phyloP scores from a whole-genome alignment of 1,140 invertebrate genomes.

The Drosophila rufa region DNA sequence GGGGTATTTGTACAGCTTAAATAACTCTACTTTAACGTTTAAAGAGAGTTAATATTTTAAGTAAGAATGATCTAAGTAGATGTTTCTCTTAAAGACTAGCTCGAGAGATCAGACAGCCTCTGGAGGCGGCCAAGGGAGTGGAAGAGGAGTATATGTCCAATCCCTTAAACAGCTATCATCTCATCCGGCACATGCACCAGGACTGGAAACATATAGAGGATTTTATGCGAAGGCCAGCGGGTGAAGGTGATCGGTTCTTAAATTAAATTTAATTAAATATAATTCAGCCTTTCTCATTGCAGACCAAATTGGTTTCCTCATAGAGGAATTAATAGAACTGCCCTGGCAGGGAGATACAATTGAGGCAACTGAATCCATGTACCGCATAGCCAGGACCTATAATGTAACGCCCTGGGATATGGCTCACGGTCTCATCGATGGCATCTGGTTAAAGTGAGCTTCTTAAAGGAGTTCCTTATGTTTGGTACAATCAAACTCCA shows the following conservation, averaged over 20 bases:
- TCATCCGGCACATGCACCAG: conserved; percentile 50
- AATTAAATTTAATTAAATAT: conserved; percentile 31
- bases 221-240: conserved; percentile 23
- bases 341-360: conserved; percentile 93
- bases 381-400: conserved; percentile 97
- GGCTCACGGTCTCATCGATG: conserved; percentile 93
- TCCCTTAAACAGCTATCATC: conserved; percentile 52
- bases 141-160: conserved; percentile 61
- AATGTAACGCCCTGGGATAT: conserved; percentile 93
- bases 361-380: conserved; percentile 95
- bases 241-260: conserved; percentile 84
- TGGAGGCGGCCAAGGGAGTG: conserved; percentile 13
- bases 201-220: conserved; percentile 43
- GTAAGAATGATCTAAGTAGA: too few relatives aligned
- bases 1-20: conserved; percentile 9
- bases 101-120: conserved; percentile 4
- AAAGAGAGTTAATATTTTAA: too few relatives aligned
- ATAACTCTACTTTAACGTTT: background rate
- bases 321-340: conserved; percentile 89
- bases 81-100: conserved; percentile 15
- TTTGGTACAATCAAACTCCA: too few relatives aligned
- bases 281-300: background rate
- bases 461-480: fast-evolving
- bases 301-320: conserved; percentile 88
- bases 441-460: conserved; percentile 90